Evolutionary conservation across 2,888 invertebrate genomes (phyloP).

Genomic region (Parelbella ahira): DNA sequence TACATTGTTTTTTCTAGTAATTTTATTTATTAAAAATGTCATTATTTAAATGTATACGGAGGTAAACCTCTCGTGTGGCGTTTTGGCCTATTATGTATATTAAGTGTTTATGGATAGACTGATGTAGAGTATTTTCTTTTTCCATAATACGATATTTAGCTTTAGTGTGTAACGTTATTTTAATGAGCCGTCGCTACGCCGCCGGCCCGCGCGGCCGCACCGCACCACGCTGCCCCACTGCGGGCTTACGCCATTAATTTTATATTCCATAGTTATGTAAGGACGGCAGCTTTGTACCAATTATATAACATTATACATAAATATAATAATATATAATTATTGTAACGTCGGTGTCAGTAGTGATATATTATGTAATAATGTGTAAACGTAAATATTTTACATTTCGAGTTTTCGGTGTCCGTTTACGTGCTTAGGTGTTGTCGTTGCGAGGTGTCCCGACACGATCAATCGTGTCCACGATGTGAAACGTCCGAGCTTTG

Average conservation of each 20-base stretch:
- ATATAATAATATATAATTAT: slow-evolving; percentile 14
- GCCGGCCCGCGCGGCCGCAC: too few relatives aligned
- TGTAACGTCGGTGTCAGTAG: slow-evolving; percentile 23
- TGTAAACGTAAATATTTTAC: slow-evolving; percentile 13
- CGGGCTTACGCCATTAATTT: slow-evolving; percentile 7
- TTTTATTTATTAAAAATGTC: too few relatives aligned
- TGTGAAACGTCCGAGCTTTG: too few relatives aligned
- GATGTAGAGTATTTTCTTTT: slow-evolving; percentile 40
- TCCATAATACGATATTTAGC: slow-evolving; percentile 26
- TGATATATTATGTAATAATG: slow-evolving; percentile 18
- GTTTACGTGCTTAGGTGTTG: slow-evolving; percentile 7
- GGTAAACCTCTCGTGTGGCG: slow-evolving; percentile 28
- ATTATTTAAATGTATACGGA: slow-evolving; percentile 22
- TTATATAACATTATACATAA: slow-evolving; percentile 20
- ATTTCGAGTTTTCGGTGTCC: slow-evolving; percentile 8
- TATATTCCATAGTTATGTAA: slow-evolving; percentile 18
- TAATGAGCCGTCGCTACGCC: slow-evolving; percentile 17
- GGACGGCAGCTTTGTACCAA: slow-evolving; percentile 24
- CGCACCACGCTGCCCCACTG: not conserved
- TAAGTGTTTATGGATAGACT: slow-evolving; percentile 56
- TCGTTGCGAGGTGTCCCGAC: not conserved
- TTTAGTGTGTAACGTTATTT: slow-evolving; percentile 23
- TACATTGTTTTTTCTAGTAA: slow-evolving; percentile 1
- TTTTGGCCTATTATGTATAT: slow-evolving; percentile 52
- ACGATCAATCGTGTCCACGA: too few relatives aligned